Evolutionary conservation across 2,113 vertebrate genomes (phyloP), one percentile per base, ranked within the genome.

Genomic region (human): DNA sequence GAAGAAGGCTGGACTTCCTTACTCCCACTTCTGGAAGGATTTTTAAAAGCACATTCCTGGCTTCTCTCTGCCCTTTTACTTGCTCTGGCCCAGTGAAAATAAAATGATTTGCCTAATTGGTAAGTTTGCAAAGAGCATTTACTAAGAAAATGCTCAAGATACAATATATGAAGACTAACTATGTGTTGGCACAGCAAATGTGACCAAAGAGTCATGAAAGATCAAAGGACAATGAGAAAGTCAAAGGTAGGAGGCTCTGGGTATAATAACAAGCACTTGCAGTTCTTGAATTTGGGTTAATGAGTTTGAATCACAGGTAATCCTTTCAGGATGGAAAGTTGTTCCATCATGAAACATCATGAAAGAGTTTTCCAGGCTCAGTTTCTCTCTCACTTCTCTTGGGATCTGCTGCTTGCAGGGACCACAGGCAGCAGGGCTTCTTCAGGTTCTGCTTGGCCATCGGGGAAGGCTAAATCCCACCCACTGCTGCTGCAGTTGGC

Each of bases 301-400:
- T 84, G 66, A 96, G 50, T 93, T 78, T 91, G 50, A 93, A 64
- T 81, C 82, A 85, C 57, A 89, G 40, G 25, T 94, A 85, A 91
- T 70, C 43, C n/a, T 84, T 95, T 90, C 73, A 91, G 82, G 72
- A 64, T 25, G 87, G 66, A 93, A 45, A 92, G 38, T 7, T 83
- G 50, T 90, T 30, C 25, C 59, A 61, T 61, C 59, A 61, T 61
- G 59, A 61, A 61, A 61, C 11, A 61, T 61, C 25, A 61, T 30
- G 25, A 30, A 61, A 61, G 59, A 61, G 11, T 2, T 61, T 30
- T 32, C 20, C 61, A 48, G 27, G 20, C 14, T 64, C 12, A 61
- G 17, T 22, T 61, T 93, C 68, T 45, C 7, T 68, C 55, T 95
- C 66, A 48, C 7, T 94, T 27, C 18, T 27, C 30, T 72, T 55